Evolutionary conservation across 2,888 invertebrate species (phyloP), one percentile per base, ranked within the genome.

Genomic region (Thereva unica): DNA sequence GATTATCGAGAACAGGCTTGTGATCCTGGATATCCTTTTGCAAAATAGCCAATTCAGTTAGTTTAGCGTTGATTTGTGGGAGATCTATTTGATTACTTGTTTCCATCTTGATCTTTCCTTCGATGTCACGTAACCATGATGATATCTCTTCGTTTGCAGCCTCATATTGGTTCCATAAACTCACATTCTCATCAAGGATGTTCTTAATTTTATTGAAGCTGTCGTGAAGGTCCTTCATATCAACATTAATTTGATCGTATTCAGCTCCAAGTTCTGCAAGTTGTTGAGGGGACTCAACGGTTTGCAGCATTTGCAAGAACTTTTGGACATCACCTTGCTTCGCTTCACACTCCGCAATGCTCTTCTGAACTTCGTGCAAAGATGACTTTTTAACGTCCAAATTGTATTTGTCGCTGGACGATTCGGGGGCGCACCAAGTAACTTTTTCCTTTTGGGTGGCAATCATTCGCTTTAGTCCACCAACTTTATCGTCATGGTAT

Each of bases 381-480:
- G 93, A 90, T 1, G 91, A 88, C 74, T 90, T 85, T 81, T 97
- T 97, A 0, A 95, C 93, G 83, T 96, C 94, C 38, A 96, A 84
- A 76, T 94, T 95, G 77, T 95, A 96, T 77, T 90, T 90, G 76
- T 97, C 96, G 75, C 93, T 94, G 41, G 89, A 88, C 1, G 90
- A 86, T 76, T 96, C 95, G 0, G 94, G 93, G 75, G 89, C 86
- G 78, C 96, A 97, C 95, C 96, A 96, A 9, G 88, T 85, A 1
- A 94, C 88, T 80, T 96, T 96, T 76, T 97, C 96, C 70, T 90
- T 89, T 71, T 92, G 88, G 1, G 91, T 89, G 59, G 87, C 85
- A 7, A 96, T 85, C 76, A 92, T 88, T 73, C 94, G 86, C 74
- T 92, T 90, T 44, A 95, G 84, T 76, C 90, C 90, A 54, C 87